Conservation (phyloP, 2,113 vertebrate genomes). For the Ploceus nigricollis region DNA sequence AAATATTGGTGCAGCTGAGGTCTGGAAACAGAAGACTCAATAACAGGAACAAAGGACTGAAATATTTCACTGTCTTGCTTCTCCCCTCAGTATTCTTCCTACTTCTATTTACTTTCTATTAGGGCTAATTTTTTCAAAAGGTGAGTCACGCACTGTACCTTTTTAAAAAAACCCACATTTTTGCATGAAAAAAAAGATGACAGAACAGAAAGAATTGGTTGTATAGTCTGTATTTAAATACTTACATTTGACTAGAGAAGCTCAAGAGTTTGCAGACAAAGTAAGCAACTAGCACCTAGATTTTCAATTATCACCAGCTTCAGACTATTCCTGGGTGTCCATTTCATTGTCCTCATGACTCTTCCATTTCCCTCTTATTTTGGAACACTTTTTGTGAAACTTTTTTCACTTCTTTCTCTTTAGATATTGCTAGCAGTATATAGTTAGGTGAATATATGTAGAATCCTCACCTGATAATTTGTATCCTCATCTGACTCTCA, state of each 20-base stretch:
- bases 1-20: not conserved
- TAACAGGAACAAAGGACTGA: not conserved
- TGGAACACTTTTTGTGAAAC: not conserved
- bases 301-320: not conserved
- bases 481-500: not conserved
- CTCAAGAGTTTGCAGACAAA: not conserved
- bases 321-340: not conserved
- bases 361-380: not conserved
- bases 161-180: not conserved
- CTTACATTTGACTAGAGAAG: not conserved
- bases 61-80: not conserved
- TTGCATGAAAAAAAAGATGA: not conserved
- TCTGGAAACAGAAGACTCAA: not conserved
- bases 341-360: not conserved
- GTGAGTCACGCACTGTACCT: not conserved
- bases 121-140: not conserved
- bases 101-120: not conserved
- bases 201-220: not conserved
- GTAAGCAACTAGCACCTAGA: not conserved
- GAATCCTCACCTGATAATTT: not conserved
- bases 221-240: not conserved
- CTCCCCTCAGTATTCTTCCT: not conserved
- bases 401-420: not conserved
- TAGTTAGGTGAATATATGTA: not conserved
- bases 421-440: not conserved